phyloP scores from a whole-genome alignment of 1,140 invertebrate species.

The Xylocopa sonorina region DNA sequence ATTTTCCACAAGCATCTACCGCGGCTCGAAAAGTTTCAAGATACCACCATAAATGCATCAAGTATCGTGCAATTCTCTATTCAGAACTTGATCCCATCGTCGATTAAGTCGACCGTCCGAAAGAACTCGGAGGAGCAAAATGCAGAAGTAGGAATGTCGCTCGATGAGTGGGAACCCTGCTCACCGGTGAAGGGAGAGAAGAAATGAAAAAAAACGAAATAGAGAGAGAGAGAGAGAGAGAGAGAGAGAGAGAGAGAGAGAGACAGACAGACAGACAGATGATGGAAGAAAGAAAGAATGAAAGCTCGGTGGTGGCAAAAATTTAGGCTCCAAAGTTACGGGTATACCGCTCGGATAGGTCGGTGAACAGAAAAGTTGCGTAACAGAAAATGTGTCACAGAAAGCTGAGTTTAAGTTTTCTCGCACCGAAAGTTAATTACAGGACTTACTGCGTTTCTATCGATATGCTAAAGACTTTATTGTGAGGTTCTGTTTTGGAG shows the following conservation, averaged over 20 bases:
- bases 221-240: background rate
- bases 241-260: background rate
- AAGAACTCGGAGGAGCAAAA: background rate
- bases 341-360: background rate
- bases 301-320: background rate
- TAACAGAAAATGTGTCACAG: constrained; percentile 60
- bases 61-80: constrained; percentile 13
- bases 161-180: constrained; percentile 80
- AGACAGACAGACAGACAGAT: background rate
- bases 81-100: constrained; percentile 41
- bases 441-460: constrained; percentile 78
- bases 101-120: constrained; percentile 24
- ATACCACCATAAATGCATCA: background rate
- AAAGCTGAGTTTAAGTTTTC: constrained; percentile 48
- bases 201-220: background rate
- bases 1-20: background rate
- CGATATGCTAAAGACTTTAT: constrained; percentile 79
- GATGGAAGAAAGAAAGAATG: constrained; percentile 15
- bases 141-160: constrained; percentile 3
- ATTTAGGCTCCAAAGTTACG: background rate
- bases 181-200: constrained; percentile 24
- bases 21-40: background rate
- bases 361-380: constrained; percentile 36
- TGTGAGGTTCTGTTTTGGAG: constrained; percentile 75
- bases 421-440: constrained; percentile 14